Evolutionary conservation across 2,113 vertebrate species (phyloP), one percentile per base, ranked within the genome.

Genomic region (Chionodraco myersi): DNA sequence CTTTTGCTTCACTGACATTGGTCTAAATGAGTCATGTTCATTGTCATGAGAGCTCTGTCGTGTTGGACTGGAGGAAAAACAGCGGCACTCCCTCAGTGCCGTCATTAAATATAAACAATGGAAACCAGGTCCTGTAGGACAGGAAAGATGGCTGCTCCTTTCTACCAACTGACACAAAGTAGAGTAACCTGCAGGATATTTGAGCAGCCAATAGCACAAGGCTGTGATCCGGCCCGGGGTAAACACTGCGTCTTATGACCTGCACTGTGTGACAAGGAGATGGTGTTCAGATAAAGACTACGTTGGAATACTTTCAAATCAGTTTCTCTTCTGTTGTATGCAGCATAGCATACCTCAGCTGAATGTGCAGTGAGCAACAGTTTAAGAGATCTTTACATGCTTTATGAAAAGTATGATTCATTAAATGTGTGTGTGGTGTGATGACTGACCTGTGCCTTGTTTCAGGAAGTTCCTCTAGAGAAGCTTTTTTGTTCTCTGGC

Each of bases 371-470:
- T 2, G 9, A 71, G 58, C 3, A 36, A 59, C 1, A 14, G 26
- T 5, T 45, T 3, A 13, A 66, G 5, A 63, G 45, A 56, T 13
- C 13, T 53, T 77, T 10, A 67, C 30, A 10, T 34, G 36, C 11
- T 65, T 67, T 15, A 56, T 45, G 4, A n/a, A 26, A 26, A 1
- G 13, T 26, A 6, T 18, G 1, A 44, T 8, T 44, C 1, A 65
- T 54, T 7, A 68, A 41, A 30, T 76, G 36, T 47, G 51, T 34
- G 47, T 23, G 9, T 41, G 7, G 7, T 52, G 18, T 54, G 36
- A 48, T 26, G 2, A 87, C 90, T 83, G 80, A 97, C 97, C 88
- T 96, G 94, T 97, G 96, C 82, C 88, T 96, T 79, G 93, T 70
- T 45, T 93, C 94, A 41, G 88, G 88, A 1, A 92, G 92, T 10